Conservation (phyloP, 2,888 invertebrate species). For the Phyllotreta striolata region DNA sequence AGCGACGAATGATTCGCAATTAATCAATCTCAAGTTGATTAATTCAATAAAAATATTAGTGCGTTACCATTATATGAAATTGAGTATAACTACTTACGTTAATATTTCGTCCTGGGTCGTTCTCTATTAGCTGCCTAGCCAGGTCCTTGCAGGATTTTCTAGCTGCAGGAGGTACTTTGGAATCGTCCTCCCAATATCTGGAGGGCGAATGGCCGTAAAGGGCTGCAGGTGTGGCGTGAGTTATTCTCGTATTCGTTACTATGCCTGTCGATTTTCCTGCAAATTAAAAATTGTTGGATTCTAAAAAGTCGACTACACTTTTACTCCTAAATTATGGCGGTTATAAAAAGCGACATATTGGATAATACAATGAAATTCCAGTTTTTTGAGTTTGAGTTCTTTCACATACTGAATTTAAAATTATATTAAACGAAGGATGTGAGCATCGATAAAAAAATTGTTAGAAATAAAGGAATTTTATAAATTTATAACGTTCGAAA, state of each 20-base stretch:
- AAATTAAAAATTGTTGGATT: conserved; percentile 29
- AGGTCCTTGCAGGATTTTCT: conserved; percentile 80
- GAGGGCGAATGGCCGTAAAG: conserved; percentile 79
- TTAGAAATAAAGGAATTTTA: no score
- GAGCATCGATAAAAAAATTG: no score
- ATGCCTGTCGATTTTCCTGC: conserved; percentile 82
- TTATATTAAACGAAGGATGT: no score
- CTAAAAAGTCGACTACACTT: no score
- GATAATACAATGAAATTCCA: no score
- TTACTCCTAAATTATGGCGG: no score
- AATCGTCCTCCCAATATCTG: conserved; percentile 82
- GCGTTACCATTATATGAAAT: no score
- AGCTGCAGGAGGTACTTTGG: conserved; percentile 75
- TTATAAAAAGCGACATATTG: no score
- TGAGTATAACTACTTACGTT: conserved; percentile 65
- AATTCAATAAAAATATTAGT: neutral
- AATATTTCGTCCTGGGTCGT: conserved; percentile 77
- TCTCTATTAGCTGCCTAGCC: conserved; percentile 78
- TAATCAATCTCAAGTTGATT: neutral
- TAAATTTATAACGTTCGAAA: no score
- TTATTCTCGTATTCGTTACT: conserved; percentile 81
- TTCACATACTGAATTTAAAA: no score
- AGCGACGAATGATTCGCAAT: neutral
- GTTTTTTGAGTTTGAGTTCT: no score
- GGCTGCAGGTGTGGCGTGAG: conserved; percentile 82